Conservation (phyloP, 1,140 invertebrate genomes). For the Argopecten irradians region DNA sequence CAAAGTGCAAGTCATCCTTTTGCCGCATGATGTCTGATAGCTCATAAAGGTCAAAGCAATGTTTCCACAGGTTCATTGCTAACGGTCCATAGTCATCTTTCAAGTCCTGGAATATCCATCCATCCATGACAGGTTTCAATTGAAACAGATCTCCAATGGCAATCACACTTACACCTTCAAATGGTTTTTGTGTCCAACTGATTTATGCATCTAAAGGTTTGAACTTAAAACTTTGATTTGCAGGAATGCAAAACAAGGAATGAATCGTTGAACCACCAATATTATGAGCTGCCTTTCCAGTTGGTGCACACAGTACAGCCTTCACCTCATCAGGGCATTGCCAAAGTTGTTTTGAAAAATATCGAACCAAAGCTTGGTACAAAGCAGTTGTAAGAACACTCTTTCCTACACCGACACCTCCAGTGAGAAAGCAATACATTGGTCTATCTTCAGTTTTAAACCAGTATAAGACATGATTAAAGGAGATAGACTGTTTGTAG, state of each 20-base stretch:
- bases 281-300: constrained; percentile 51
- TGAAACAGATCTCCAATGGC: neutral
- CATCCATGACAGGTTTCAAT: neutral
- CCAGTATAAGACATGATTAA: constrained; percentile 8
- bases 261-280: constrained; percentile 37
- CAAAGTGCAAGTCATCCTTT: neutral
- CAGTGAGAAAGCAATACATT: constrained; percentile 42
- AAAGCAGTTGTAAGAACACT: constrained; percentile 39
- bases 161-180: neutral
- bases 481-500: neutral
- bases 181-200: too few relatives aligned
- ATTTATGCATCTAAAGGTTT: constrained; percentile 36
- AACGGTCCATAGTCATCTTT: neutral
- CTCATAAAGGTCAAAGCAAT: neutral
- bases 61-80: neutral
- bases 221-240: constrained; percentile 45
- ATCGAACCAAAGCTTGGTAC: constrained; percentile 44
- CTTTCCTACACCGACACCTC: constrained; percentile 55
- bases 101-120: neutral
- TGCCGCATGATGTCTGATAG: neutral
- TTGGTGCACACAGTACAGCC: constrained; percentile 43
- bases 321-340: constrained; percentile 28
- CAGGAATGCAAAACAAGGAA: constrained; percentile 46
- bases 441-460: neutral
- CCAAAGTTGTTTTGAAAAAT: neutral